phyloP scores from a whole-genome alignment of 1,140 invertebrate genomes.

The Monochamus saltuarius region DNA sequence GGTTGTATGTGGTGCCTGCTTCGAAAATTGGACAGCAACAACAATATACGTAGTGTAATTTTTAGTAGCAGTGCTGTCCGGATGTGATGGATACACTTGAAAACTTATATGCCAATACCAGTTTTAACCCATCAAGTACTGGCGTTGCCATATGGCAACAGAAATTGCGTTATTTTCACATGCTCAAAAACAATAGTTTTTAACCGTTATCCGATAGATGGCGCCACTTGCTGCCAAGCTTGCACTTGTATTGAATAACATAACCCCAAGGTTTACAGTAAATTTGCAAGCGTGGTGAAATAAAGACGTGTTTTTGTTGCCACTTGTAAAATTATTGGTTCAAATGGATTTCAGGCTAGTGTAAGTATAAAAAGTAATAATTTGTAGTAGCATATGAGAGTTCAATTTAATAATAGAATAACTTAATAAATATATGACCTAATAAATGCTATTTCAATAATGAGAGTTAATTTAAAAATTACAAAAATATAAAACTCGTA shows the following conservation, averaged over 20 bases:
- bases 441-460: not conserved
- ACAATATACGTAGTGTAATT: too few relatives aligned
- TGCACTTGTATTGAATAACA: not conserved
- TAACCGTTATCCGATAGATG: not conserved
- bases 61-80: too few relatives aligned
- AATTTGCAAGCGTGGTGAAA: not conserved
- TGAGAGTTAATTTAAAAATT: not conserved
- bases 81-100: too few relatives aligned
- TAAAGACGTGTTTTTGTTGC: not conserved
- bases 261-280: not conserved
- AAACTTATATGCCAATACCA: too few relatives aligned
- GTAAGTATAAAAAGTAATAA: conserved; percentile 2
- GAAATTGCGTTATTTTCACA: not conserved
- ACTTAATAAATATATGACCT: not conserved
- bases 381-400: conserved; percentile 1
- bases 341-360: not conserved
- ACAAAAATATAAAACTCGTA: not conserved
- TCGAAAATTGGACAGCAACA: too few relatives aligned
- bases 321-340: too few relatives aligned
- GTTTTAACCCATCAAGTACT: not conserved
- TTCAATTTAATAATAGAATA: too few relatives aligned
- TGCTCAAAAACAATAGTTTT: not conserved
- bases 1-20: too few relatives aligned
- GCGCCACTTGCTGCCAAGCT: not conserved
- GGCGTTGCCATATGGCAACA: conserved; percentile 2